Evolutionary conservation across 64 coral and sea anemone species (phyloP), one percentile per base, ranked within the genome.

Genomic region (Pocillopora verrucosa): DNA sequence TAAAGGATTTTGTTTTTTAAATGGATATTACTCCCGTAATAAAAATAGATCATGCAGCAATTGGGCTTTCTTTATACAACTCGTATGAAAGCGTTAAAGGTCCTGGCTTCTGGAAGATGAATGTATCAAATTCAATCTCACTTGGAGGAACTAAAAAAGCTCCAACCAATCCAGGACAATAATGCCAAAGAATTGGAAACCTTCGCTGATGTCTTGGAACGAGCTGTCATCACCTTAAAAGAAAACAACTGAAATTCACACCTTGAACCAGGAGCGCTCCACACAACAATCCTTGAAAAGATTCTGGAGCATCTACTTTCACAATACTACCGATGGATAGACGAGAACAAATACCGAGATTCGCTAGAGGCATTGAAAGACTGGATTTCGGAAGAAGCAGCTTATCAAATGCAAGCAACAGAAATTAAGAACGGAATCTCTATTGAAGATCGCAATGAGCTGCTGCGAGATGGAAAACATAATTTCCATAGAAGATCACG

Each of bases 251-350:
- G 88, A 36, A 75, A 88, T 16, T 82, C 91, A 26, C 89, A 94
- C 22, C 79, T 98, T 60, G 89, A 93, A 72, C 75, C 34, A 72
- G 89, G 89, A 20, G 90, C 95, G 10, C 45, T 98, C 65, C 89
- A 94, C 45, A 87, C 75, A 5, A 85, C 87, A 45, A 84, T 98
- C 36, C 70, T 90, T 74, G 94, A 96, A 72, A 92, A 88, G 76
- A 76, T 88, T 17, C 74, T 60, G 26, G 59, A 94, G 64, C 30
- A 20, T 11, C n/a, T 75, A 83, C 34, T 90, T 20, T 60, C 88
- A 10, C 61, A 80, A 63, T 90, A 83, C 20, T 75, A 75, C 69
- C 69, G 78, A 16, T 90, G 79, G 67, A 1, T 70, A 36, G 72
- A 81, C 20, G 79, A 90, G 56, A 81, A 75, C 16, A 68, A 75